Conservation (phyloP, 2,113 vertebrate genomes). For the Oryctolagus cuniculus region mOryCun1.1 NC_091442.1:53789001-53789500, state of each 20-base stretch:
- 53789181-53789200: not conserved
- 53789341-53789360: too few relatives aligned
- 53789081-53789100: not conserved
- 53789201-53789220: not conserved
- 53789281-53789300: not conserved
- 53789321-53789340: too few relatives aligned
- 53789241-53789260: not conserved
- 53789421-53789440: too few relatives aligned
- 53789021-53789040: too few relatives aligned
- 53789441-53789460: too few relatives aligned
- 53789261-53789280: not conserved
- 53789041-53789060: not conserved
- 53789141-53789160: not conserved
- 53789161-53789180: not conserved
- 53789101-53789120: not conserved
- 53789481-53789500: too few relatives aligned
- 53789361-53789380: too few relatives aligned
- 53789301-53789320: not conserved
- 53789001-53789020: too few relatives aligned
- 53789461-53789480: too few relatives aligned
- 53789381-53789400: too few relatives aligned
- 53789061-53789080: not conserved
- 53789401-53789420: too few relatives aligned
- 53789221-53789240: not conserved
- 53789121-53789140: not conserved